Conservation (phyloP, 2,113 vertebrate genomes). For the Picathartes gymnocephalus region DNA sequence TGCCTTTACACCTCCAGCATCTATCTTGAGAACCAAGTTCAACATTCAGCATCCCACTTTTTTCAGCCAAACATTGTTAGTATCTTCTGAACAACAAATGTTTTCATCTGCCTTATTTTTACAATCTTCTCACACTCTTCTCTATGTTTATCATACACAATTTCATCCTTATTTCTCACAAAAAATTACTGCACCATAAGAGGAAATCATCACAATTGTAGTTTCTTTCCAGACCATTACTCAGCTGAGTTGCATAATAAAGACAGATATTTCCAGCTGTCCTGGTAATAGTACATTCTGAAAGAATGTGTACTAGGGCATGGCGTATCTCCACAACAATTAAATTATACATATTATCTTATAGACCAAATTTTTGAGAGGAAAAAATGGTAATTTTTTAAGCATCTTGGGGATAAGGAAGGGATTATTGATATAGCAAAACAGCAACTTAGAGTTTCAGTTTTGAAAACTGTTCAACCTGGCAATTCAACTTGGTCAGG, state of each 20-base stretch:
- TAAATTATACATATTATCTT: not conserved
- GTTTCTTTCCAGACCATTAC: not conserved
- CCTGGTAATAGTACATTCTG: not conserved
- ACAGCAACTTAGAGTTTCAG: not conserved
- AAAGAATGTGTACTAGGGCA: not conserved
- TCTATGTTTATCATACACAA: not conserved
- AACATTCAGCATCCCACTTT: not conserved
- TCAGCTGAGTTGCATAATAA: not conserved
- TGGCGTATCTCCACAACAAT: not conserved
- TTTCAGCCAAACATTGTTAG: not conserved
- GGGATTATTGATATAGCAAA: not conserved
- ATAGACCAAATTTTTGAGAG: not conserved
- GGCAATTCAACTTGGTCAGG: not conserved
- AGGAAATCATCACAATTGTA: not conserved
- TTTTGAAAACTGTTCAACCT: too few relatives aligned
- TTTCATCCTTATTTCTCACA: not conserved
- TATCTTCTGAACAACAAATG: not conserved
- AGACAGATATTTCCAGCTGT: not conserved
- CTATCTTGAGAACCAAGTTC: not conserved
- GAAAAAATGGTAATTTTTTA: not conserved
- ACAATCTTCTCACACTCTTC: not conserved
- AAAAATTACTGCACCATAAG: not conserved
- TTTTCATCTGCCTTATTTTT: not conserved
- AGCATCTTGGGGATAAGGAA: not conserved
- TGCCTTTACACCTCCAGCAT: not conserved